These are phyloP conservation scores for Pristionchus pacificus DNA, from an alignment of 1,140 invertebrate species.

Conservation along the genomic window DNA sequence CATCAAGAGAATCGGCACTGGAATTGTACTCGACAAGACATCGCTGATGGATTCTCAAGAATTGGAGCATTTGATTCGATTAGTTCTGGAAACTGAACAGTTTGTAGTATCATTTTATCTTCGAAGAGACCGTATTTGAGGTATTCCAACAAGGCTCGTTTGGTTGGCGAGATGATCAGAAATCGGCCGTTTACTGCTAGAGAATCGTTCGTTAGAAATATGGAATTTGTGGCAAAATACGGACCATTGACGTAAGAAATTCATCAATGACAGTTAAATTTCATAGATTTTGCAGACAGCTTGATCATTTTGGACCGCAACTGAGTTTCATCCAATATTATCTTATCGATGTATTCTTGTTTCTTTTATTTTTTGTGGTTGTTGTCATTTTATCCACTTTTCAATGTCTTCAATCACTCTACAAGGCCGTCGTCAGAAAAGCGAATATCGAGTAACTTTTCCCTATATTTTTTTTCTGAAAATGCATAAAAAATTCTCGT, in stretches of 20 bases:
- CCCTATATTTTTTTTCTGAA: too few relatives aligned
- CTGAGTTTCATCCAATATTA: not conserved
- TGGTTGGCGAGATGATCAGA: not conserved
- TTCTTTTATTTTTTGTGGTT: not conserved
- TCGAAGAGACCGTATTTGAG: not conserved
- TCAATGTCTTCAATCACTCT: not conserved
- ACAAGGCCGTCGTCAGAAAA: not conserved
- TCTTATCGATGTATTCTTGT: not conserved
- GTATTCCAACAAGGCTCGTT: not conserved
- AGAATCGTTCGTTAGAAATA: not conserved
- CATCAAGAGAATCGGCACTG: not conserved
- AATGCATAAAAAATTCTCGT: too few relatives aligned
- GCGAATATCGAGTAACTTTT: too few relatives aligned
- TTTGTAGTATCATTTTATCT: not conserved
- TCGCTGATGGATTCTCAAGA: not conserved
- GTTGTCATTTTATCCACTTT: not conserved
- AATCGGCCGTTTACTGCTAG: not conserved
- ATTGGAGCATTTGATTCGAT: not conserved
- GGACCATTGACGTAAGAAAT: not conserved
- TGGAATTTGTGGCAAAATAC: not conserved
- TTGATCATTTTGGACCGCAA: not conserved
- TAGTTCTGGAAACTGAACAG: not conserved
- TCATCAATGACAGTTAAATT: not conserved
- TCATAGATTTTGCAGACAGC: not conserved
- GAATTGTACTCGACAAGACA: not conserved